These are phyloP conservation scores for Muraenolepis orangiensis DNA, from an alignment of 2,797 vertebrate genomes.

Conservation along the genomic window DNA sequence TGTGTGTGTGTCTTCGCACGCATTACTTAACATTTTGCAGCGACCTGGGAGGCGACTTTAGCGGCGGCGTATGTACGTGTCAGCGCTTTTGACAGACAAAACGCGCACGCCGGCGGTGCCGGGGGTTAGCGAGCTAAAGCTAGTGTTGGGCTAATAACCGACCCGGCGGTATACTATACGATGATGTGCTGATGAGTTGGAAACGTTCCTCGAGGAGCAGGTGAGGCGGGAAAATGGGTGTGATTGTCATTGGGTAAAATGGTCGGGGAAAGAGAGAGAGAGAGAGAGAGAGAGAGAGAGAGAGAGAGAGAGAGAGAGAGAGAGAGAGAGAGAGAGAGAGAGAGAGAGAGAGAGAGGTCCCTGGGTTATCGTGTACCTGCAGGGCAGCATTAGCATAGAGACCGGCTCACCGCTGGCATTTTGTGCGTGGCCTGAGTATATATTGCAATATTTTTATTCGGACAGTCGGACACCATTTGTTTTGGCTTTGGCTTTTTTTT, in stretches of 20 bases:
- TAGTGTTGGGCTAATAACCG: neutral
- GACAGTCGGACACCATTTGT: neutral
- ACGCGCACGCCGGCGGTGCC: neutral
- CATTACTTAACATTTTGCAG: constrained; percentile 37
- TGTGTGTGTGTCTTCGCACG: constrained; percentile 44
- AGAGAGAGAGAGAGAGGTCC: neutral
- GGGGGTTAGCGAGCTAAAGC: neutral
- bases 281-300: neutral
- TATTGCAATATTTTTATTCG: neutral
- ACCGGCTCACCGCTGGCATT: neutral
- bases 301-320: neutral
- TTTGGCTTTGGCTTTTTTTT: neutral
- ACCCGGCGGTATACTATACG: neutral
- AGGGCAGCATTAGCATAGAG: neutral
- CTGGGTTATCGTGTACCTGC: neutral
- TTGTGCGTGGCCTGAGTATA: neutral
- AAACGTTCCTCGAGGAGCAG: neutral
- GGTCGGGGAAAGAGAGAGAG: neutral
- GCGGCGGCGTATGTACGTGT: constrained; percentile 47
- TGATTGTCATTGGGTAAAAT: neutral
- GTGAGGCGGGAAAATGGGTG: neutral
- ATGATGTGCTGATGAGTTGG: neutral
- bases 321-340: neutral
- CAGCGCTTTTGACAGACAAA: constrained; percentile 50
- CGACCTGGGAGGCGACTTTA: constrained; percentile 58